A percentile compares a stretch with the other conserved stretches of the same genome.
Conservation (phyloP, 2,797 vertebrate species). For the Coranthus polyacanthus region DNA sequence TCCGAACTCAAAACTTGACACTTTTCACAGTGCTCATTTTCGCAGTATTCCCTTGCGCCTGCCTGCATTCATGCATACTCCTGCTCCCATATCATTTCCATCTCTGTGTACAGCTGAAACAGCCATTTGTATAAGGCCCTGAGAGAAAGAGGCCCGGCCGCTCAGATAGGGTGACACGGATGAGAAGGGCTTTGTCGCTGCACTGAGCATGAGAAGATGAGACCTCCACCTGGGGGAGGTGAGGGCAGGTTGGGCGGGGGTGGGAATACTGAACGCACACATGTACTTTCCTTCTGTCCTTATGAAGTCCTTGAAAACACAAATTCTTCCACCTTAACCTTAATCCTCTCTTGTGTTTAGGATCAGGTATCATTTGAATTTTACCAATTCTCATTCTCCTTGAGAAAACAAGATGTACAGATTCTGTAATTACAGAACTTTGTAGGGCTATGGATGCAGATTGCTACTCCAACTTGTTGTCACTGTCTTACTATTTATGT, state of each 20-base stretch:
- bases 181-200: conserved; percentile 55
- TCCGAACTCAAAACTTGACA: conserved; percentile 6
- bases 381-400: neutral
- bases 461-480: no score
- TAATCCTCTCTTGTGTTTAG: conserved; percentile 10
- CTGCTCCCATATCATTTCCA: conserved; percentile 32
- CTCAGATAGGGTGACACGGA: conserved; percentile 56
- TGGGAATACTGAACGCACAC: conserved; percentile 5
- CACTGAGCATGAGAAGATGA: conserved; percentile 24
- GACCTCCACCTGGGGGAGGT: conserved; percentile 36
- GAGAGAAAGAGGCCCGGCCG: conserved; percentile 33
- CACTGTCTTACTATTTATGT: neutral
- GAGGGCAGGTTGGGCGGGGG: conserved; percentile 3
- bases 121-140: conserved; percentile 34
- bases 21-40: conserved; percentile 28
- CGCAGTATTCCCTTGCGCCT: conserved; percentile 8
- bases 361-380: conserved; percentile 1
- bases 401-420: no score
- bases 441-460: no score
- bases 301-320: conserved; percentile 3
- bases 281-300: conserved; percentile 7
- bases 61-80: conserved; percentile 33
- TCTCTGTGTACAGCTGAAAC: conserved; percentile 32
- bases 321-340: conserved; percentile 6
- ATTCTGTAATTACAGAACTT: neutral